Evolutionary conservation across 2,888 invertebrate genomes (phyloP).

Genomic region (Drosophila quasianomalipes): DNA sequence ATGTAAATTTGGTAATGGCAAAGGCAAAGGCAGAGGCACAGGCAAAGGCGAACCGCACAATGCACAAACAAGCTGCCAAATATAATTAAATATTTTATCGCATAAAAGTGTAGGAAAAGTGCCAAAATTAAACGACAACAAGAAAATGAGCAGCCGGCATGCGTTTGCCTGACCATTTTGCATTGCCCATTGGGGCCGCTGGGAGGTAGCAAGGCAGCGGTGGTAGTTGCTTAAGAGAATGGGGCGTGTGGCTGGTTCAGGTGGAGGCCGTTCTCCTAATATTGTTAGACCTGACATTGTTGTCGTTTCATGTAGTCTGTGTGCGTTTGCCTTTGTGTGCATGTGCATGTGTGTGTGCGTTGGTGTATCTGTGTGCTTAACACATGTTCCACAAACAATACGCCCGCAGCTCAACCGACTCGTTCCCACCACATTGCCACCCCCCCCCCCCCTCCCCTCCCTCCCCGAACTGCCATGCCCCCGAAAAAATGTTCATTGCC

Average conservation of each 20-base stretch:
- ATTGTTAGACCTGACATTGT: slow-evolving; percentile 76
- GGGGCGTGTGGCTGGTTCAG: slow-evolving; percentile 43
- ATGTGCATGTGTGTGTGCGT: slow-evolving; percentile 13
- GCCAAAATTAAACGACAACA: slow-evolving; percentile 78
- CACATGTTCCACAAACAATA: slow-evolving; percentile 77
- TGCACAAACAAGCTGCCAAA: slow-evolving; percentile 78
- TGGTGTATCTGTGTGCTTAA: slow-evolving; percentile 42
- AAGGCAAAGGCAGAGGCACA: slow-evolving; percentile 18
- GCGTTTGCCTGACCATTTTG: slow-evolving; percentile 61
- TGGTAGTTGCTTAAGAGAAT: neutral
- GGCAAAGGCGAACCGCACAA: slow-evolving; percentile 60
- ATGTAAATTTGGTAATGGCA: slow-evolving; percentile 61
- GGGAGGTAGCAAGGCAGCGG: neutral
- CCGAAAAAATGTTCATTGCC: slow-evolving; percentile 37
- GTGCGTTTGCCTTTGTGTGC: slow-evolving; percentile 6
- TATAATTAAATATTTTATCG: slow-evolving; percentile 82
- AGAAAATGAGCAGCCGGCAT: slow-evolving; percentile 75
- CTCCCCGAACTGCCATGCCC: slow-evolving; percentile 11
- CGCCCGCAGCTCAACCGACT: slow-evolving; percentile 68
- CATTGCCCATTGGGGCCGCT: slow-evolving; percentile 11
- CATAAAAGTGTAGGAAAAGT: slow-evolving; percentile 75
- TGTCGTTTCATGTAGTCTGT: slow-evolving; percentile 47
- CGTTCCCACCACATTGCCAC: slow-evolving; percentile 10
- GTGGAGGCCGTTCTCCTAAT: slow-evolving; percentile 65
- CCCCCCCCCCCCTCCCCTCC: neutral